These are phyloP conservation scores for Chiloscyllium plagiosum DNA, from an alignment of 2,113 vertebrate genomes.

Conservation along the genomic window DNA sequence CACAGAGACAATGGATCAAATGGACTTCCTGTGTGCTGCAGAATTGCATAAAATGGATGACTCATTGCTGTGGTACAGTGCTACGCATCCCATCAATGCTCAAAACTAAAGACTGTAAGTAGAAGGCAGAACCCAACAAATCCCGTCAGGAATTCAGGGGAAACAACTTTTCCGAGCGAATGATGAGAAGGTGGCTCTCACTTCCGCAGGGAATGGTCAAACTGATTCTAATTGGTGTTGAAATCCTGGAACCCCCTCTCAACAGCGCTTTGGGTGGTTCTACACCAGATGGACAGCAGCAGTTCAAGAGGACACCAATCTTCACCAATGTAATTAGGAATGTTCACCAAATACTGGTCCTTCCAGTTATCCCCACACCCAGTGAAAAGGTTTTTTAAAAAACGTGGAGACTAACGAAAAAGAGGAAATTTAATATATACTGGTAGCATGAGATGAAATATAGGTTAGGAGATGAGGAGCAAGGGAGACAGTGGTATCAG, in stretches of 20 bases:
- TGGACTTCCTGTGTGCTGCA: not conserved
- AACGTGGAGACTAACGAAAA: not conserved
- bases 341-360: too few relatives aligned
- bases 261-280: too few relatives aligned
- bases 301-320: too few relatives aligned
- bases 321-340: too few relatives aligned
- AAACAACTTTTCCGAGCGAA: not conserved
- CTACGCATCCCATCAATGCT: not conserved
- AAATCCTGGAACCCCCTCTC: too few relatives aligned
- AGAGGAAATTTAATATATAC: not conserved
- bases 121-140: not conserved
- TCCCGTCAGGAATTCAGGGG: not conserved
- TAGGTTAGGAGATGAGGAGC: not conserved
- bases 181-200: not conserved
- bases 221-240: too few relatives aligned
- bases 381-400: too few relatives aligned
- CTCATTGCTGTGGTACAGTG: not conserved
- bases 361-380: too few relatives aligned
- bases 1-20: not conserved
- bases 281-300: too few relatives aligned
- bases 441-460: not conserved
- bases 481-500: not conserved
- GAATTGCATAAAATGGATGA: not conserved
- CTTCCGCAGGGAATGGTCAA: not conserved
- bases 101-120: not conserved